Conservation (phyloP, 2,797 vertebrate genomes). For the Onychomys torridus region DNA sequence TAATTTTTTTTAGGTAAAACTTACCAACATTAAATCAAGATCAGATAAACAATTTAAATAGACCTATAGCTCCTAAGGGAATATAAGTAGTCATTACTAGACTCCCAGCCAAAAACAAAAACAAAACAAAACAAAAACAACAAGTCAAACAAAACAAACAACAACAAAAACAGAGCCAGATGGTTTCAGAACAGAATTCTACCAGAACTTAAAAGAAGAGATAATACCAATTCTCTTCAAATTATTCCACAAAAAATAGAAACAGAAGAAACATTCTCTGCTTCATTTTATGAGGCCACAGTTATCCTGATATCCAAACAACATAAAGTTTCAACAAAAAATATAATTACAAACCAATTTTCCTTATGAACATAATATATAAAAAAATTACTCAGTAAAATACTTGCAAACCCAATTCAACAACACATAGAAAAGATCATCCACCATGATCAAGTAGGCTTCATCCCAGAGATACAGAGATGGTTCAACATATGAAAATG, state of each 20-base stretch:
- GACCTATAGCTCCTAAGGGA: background rate
- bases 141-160: too few species aligned
- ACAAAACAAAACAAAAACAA: too few species aligned
- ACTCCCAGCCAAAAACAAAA: background rate
- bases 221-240: background rate
- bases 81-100: background rate
- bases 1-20: background rate
- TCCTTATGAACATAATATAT: background rate
- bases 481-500: background rate
- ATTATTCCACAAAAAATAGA: background rate
- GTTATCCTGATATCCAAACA: background rate
- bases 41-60: background rate
- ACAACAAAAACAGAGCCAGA: background rate
- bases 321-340: background rate
- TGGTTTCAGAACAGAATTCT: background rate
- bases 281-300: background rate
- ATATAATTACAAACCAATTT: background rate
- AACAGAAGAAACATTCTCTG: background rate
- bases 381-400: background rate
- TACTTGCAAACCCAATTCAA: background rate
- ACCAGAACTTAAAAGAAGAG: background rate
- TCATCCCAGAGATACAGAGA: background rate
- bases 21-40: background rate
- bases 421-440: background rate
- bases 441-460: background rate